Conservation (phyloP, 1,140 invertebrate genomes). For the Pseudomyrmex gracilis region DNA sequence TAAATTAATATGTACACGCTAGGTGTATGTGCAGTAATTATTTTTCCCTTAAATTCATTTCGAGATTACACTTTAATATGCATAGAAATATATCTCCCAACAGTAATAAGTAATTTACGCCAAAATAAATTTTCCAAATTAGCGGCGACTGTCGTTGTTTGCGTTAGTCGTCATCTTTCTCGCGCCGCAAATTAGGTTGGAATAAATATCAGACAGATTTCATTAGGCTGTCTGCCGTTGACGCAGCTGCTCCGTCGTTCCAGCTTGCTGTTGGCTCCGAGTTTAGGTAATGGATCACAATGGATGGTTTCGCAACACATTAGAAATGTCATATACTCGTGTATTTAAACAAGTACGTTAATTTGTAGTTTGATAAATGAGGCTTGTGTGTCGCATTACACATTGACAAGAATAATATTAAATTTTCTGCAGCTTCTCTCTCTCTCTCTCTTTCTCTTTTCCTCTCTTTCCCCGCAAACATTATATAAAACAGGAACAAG, state of each 20-base stretch:
- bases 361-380: slow-evolving; percentile 64
- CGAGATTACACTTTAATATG: background rate
- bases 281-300: slow-evolving; percentile 63
- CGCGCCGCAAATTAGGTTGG: background rate
- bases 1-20: no score
- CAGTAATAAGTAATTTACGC: background rate
- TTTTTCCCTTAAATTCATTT: background rate
- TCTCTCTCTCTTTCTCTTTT: slow-evolving; percentile 4
- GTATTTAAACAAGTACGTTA: slow-evolving; percentile 61
- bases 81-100: background rate
- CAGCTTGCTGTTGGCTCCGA: background rate
- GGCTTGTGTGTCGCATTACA: background rate
- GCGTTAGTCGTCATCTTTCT: background rate
- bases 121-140: slow-evolving; percentile 9
- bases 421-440: slow-evolving; percentile 38
- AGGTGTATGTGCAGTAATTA: no score
- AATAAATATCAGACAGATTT: slow-evolving; percentile 32
- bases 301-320: slow-evolving; percentile 57
- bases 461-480: slow-evolving; percentile 5
- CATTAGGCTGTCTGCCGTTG: background rate
- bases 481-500: background rate
- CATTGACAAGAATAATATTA: slow-evolving; percentile 26
- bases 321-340: slow-evolving; percentile 60
- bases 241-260: background rate
- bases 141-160: background rate